Evolutionary conservation across 2,113 vertebrate genomes (phyloP).

Genomic region (Jacana jacana): DNA sequence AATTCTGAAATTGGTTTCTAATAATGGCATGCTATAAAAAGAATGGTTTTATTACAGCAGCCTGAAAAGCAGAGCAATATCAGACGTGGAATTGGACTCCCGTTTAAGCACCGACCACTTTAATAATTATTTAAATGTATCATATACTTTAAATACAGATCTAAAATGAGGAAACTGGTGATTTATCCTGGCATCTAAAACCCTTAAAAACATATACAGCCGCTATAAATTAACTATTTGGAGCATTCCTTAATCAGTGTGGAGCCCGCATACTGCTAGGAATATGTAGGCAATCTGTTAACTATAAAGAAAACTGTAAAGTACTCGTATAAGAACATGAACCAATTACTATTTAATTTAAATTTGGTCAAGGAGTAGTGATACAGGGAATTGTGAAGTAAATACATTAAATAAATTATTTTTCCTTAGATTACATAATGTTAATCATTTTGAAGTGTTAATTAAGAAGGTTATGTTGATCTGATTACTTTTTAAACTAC

Average conservation of each 20-base stretch:
- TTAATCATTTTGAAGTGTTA: constrained; percentile 85
- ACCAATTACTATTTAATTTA: constrained; percentile 81
- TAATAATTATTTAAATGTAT: constrained; percentile 76
- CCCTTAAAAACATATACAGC: constrained; percentile 60
- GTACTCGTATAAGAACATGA: constrained; percentile 72
- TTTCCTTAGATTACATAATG: constrained; percentile 76
- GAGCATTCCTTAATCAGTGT: constrained; percentile 61
- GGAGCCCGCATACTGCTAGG: constrained; percentile 49
- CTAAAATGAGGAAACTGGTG: constrained; percentile 51
- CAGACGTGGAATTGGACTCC: constrained; percentile 67
- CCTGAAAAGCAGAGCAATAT: constrained; percentile 72
- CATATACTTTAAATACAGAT: constrained; percentile 54
- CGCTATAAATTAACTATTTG: constrained; percentile 67
- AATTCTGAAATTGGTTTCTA: constrained; percentile 89
- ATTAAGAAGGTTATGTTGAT: constrained; percentile 84
- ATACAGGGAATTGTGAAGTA: constrained; percentile 75
- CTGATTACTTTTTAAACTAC: constrained; percentile 84
- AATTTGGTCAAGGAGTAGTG: constrained; percentile 79
- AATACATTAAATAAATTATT: constrained; percentile 80
- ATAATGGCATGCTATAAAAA: constrained; percentile 88
- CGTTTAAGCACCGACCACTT: constrained; percentile 68
- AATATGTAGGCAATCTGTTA: constrained; percentile 72
- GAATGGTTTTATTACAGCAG: constrained; percentile 82
- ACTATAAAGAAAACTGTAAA: constrained; percentile 71
- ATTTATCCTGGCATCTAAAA: constrained; percentile 67